phyloP scores from a whole-genome alignment of 2,888 invertebrate species.

The Nomada goodeniana region DNA sequence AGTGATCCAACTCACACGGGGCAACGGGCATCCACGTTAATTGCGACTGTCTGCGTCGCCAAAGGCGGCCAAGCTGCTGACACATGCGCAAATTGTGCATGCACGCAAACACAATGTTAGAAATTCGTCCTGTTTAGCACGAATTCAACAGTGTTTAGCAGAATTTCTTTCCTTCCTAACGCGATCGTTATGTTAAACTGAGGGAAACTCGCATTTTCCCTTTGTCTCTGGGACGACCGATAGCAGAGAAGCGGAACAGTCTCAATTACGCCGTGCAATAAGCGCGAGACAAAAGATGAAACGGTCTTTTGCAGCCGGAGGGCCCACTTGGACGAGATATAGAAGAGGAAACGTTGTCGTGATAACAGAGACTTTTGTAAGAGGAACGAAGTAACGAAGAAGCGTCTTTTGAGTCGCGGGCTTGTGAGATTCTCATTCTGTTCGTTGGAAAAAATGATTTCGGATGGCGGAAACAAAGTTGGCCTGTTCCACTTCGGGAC shows the following conservation, averaged over 20 bases:
- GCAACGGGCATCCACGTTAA: not conserved
- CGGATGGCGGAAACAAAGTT: not conserved
- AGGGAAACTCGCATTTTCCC: not conserved
- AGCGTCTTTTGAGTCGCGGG: not conserved
- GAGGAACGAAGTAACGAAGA: not conserved
- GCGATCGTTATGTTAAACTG: constrained; percentile 24
- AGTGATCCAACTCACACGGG: not conserved
- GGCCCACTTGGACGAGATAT: constrained; percentile 43
- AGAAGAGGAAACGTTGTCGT: constrained; percentile 20
- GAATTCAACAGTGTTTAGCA: constrained; percentile 9
- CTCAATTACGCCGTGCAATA: constrained; percentile 54
- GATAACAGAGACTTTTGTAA: constrained; percentile 5
- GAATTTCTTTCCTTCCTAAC: not conserved
- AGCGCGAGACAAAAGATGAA: constrained; percentile 47
- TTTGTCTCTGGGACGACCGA: constrained; percentile 22
- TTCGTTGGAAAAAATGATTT: constrained; percentile 12
- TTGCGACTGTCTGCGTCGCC: not conserved
- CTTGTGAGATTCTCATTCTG: not conserved
- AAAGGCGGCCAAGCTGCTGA: not conserved
- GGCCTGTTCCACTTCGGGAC: not conserved
- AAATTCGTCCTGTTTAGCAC: not conserved
- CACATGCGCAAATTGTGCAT: not conserved
- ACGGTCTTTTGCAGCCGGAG: constrained; percentile 28
- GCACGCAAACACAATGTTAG: not conserved
- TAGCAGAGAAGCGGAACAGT: constrained; percentile 11